These are phyloP conservation scores for Phylloscopus trochiloides DNA, from an alignment of 2,113 vertebrate genomes.

Conservation along the genomic window DNA sequence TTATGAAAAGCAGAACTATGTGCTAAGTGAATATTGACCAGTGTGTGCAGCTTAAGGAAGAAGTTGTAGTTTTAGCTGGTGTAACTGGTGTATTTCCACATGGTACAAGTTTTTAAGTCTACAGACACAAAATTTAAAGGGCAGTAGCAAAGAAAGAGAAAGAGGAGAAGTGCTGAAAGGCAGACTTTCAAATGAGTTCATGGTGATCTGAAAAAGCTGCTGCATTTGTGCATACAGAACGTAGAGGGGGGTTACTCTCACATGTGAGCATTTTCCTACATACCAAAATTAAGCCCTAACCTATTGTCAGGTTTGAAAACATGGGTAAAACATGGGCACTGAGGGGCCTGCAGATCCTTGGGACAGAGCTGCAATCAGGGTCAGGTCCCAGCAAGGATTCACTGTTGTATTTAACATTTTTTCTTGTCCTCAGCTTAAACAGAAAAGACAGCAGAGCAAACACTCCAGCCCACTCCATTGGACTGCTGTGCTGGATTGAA, in stretches of 20 bases:
- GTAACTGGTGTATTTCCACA: background rate
- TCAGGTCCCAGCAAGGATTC: background rate
- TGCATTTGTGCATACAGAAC: background rate
- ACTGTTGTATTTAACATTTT: background rate
- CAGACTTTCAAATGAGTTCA: background rate
- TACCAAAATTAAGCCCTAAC: background rate
- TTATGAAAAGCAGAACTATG: background rate
- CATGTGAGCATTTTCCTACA: rapidly evolving
- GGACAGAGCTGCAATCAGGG: background rate
- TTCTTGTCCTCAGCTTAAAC: background rate
- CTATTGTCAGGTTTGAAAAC: background rate
- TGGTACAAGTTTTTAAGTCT: background rate
- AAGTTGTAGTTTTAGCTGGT: background rate
- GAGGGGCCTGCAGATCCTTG: rapidly evolving
- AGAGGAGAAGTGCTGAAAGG: background rate
- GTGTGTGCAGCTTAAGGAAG: background rate
- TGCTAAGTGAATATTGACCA: background rate
- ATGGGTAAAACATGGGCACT: background rate
- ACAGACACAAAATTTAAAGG: background rate
- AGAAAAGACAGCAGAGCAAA: background rate
- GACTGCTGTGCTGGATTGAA: background rate
- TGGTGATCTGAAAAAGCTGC: background rate
- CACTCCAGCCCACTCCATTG: background rate
- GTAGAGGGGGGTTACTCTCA: background rate
- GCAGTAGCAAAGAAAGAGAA: background rate